A percentile compares a stretch with the other conserved stretches of the same genome.
Conservation (phyloP, 2,113 vertebrate genomes). For the Potamarius usumacintae region DNA sequence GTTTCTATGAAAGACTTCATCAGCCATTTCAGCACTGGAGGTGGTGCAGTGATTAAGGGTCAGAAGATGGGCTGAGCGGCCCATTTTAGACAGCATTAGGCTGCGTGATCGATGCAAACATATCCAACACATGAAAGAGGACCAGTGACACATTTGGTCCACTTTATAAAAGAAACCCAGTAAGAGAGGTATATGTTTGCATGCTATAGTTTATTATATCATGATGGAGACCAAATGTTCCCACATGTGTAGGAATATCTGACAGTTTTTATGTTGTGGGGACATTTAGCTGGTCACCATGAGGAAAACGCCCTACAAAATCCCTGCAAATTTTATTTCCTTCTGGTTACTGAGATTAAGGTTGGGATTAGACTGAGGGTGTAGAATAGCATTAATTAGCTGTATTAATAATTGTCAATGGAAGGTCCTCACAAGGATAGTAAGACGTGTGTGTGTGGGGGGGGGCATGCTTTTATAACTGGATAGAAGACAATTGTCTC, state of each 20-base stretch:
- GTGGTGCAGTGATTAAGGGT: neutral
- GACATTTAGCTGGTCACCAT: neutral
- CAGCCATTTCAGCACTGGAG: neutral
- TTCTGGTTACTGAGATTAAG: neutral
- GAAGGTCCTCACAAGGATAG: neutral
- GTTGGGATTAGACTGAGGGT: neutral
- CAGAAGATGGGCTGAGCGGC: slow-evolving; percentile 10
- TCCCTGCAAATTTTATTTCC: neutral
- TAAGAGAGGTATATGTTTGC: neutral
- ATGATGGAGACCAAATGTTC: neutral
- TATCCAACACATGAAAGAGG: slow-evolving; percentile 23
- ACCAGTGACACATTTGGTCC: slow-evolving; percentile 4
- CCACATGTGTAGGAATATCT: neutral
- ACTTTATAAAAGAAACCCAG: neutral
- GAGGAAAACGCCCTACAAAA: neutral
- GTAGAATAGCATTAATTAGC: neutral
- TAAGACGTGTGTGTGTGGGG: neutral
- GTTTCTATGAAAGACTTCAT: neutral
- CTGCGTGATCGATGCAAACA: slow-evolving; percentile 10
- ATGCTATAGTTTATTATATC: neutral
- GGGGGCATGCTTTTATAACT: neutral
- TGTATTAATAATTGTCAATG: neutral
- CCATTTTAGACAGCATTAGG: slow-evolving; percentile 19
- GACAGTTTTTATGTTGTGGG: neutral
- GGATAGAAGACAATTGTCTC: neutral